phyloP scores from a whole-genome alignment of 2,797 vertebrate genomes.

The Eleutherodactylus coqui region DNA sequence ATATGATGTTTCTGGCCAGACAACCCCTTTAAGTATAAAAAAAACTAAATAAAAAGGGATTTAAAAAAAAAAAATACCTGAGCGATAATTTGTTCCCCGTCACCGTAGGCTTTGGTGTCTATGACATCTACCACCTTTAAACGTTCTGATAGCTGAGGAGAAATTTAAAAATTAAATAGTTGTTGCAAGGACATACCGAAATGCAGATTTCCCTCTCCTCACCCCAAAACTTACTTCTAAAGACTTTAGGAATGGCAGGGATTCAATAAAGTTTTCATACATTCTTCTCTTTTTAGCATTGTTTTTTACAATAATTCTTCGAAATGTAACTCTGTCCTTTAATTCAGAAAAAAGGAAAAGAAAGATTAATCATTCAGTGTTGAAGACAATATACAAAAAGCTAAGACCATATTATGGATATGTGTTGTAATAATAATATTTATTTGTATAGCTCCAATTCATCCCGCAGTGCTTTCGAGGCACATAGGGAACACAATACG shows the following conservation, averaged over 20 bases:
- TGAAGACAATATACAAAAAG: too few species aligned
- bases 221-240: constrained; percentile 84
- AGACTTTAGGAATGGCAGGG: constrained; percentile 95
- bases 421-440: not conserved
- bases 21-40: too few species aligned
- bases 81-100: constrained; percentile 96
- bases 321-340: constrained; percentile 96
- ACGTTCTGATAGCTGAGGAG: constrained; percentile 89
- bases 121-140: constrained; percentile 99
- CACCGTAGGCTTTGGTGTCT: constrained; percentile 88
- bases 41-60: too few species aligned
- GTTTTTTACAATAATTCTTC: constrained; percentile 99
- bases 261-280: constrained; percentile 98
- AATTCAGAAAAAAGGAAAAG: constrained; percentile 60
- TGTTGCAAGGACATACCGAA: not conserved
- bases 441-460: too few species aligned
- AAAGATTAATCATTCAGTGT: constrained; percentile 7
- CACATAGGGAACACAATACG: too few species aligned
- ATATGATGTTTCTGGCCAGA: too few species aligned
- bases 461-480: too few species aligned
- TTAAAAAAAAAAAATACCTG: constrained; percentile 82
- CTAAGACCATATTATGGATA: not conserved
- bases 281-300: constrained; percentile 97
- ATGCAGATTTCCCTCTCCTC: not conserved
- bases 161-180: not conserved